These are phyloP conservation scores for Crocuta crocuta DNA, from an alignment of 2,113 vertebrate species.

Conservation along the genomic window DNA sequence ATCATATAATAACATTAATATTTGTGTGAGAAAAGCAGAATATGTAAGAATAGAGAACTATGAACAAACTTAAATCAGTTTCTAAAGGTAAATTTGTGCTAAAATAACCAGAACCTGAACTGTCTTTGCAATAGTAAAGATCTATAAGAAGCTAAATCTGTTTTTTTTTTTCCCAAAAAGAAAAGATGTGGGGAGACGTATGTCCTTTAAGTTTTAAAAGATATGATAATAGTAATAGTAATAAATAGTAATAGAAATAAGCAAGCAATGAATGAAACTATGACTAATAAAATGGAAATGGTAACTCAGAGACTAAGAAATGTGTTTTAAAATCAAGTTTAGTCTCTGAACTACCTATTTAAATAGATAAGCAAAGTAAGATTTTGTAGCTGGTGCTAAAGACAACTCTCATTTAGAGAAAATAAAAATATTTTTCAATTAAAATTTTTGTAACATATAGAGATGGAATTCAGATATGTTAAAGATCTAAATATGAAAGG, in stretches of 20 bases:
- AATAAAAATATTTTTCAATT: neutral
- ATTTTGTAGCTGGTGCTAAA: neutral
- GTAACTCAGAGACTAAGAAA: neutral
- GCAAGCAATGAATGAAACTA: neutral
- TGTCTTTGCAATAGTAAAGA: neutral
- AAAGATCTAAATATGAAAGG: neutral
- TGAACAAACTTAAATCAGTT: neutral
- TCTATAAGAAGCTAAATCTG: neutral
- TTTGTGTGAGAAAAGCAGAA: neutral
- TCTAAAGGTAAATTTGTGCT: neutral
- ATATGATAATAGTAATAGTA: neutral
- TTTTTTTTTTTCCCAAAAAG: neutral
- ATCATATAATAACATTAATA: neutral
- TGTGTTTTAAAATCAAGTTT: neutral
- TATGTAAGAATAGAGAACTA: neutral
- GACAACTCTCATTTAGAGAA: neutral
- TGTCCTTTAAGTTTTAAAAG: neutral
- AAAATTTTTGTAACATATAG: neutral
- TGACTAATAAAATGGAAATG: neutral
- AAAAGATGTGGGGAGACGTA: neutral
- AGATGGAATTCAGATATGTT: neutral
- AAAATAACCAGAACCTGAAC: neutral
- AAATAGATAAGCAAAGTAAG: neutral
- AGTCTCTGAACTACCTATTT: too few species aligned
- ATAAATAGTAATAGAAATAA: neutral